Evolutionary conservation across 2,797 vertebrate genomes (phyloP), one percentile per base, ranked within the genome.

Genomic region (Tympanoctomys barrerae): DNA sequence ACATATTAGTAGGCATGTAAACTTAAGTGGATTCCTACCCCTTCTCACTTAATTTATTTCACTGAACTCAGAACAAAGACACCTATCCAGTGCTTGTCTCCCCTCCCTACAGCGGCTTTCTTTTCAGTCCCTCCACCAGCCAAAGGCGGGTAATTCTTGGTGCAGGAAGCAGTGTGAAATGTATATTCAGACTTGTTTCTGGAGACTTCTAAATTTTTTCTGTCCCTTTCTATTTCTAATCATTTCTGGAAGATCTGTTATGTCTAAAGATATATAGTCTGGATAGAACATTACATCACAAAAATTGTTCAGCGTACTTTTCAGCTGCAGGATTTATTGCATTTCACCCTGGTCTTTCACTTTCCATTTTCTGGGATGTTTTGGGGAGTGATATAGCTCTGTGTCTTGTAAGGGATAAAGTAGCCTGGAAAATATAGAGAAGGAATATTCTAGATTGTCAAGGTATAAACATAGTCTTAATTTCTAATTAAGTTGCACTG

Each of bases 281-380:
- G 54, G 36, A 92, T 64, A 89, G 2, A 18, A 3, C 52, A 95
- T 39, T 39, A 85, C 84, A 73, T 36, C 36, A 54, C 81, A 68
- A 95, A 92, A 91, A 84, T 75, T 49, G 26, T 33, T 87, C 33
- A 52, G 18, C 6, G n/a, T 18, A 36, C 7, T 24, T 89, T 96
- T 87, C 82, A 24, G 64, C 49, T 78, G 42, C 18, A 73, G 1
- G 1, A 3, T 64, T 93, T 54, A 93, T 42, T 3, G 18, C 2
- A 0, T 4, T 18, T 36, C 0, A 9, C 19, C 2, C 0, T 4
- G 54, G 6, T 2, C 7, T 66, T 84, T 87, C 54, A 5, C 28
- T 64, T 90, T 95, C 18, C 13, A 16, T 90, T 91, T 46, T 66
- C 42, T 89, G 21, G 7, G 39, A 18, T 21, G 87, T 11, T 79